phyloP scores from a whole-genome alignment of 37 sponge, comb jelly and placozoan species.

The Geodia barretti region DNA sequence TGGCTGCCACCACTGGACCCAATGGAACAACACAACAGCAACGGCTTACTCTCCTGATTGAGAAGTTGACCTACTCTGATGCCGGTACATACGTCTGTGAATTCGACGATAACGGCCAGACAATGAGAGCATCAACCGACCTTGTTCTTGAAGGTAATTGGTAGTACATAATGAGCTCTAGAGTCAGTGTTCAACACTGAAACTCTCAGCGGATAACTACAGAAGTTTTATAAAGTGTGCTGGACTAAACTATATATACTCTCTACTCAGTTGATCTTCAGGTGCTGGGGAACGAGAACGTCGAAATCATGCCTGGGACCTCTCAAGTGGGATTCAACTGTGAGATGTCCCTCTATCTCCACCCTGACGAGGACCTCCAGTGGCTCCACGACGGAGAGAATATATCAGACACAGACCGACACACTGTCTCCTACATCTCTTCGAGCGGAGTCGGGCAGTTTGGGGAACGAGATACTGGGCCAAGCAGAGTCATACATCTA shows the following conservation, averaged over 20 bases:
- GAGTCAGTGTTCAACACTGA: too few species aligned
- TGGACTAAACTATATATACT: background rate
- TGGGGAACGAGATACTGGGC: background rate
- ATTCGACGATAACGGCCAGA: background rate
- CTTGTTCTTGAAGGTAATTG: conserved; percentile 8
- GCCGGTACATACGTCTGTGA: conserved; percentile 15
- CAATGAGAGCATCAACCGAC: background rate
- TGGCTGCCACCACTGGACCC: background rate
- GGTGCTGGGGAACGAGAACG: background rate
- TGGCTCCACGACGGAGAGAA: conserved; percentile 18
- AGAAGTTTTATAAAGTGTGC: background rate
- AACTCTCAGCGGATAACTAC: too few species aligned
- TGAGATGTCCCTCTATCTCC: conserved; percentile 33
- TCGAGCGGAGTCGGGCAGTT: conserved; percentile 1
- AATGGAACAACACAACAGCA: too few species aligned
- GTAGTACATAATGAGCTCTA: background rate
- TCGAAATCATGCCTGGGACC: background rate
- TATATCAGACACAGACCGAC: background rate
- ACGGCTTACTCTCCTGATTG: background rate
- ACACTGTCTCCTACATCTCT: background rate
- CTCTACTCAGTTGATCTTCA: background rate
- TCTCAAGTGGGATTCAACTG: background rate
- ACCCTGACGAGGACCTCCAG: conserved; percentile 16
- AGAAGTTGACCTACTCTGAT: conserved; percentile 3
- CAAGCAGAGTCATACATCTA: conserved; percentile 8